phyloP scores from a whole-genome alignment of 2,797 vertebrate species.

The Perdix hodgsoniae region DNA sequence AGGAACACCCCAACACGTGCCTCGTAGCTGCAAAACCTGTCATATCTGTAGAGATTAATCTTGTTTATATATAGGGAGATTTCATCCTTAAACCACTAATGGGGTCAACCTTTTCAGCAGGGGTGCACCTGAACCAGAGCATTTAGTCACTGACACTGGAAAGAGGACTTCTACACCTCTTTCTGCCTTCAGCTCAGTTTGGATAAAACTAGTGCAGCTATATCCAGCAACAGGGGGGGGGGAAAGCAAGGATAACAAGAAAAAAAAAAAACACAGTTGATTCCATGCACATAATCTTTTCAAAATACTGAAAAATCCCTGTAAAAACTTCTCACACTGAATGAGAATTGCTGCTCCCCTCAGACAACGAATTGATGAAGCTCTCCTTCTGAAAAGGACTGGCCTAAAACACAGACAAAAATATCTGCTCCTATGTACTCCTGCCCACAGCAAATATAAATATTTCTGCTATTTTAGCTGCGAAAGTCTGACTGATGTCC shows the following conservation, averaged over 20 bases:
- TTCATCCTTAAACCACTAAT: neutral
- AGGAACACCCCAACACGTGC: neutral
- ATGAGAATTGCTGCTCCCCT: neutral
- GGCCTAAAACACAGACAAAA: neutral
- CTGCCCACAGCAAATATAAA: constrained; percentile 31
- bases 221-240: neutral
- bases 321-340: neutral
- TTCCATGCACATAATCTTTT: neutral
- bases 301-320: neutral
- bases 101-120: neutral
- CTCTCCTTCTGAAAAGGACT: neutral
- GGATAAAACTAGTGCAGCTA: neutral
- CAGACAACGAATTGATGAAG: constrained; percentile 31
- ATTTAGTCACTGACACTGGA: neutral
- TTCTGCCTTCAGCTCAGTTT: neutral
- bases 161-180: neutral
- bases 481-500: neutral
- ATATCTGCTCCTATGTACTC: neutral
- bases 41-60: constrained; percentile 32
- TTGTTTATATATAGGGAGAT: constrained; percentile 23
- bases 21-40: constrained; percentile 41
- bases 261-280: fast-evolving
- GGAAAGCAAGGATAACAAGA: too few relatives aligned
- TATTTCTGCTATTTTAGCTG: constrained; percentile 28
- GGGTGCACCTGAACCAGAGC: neutral